Conservation (phyloP, 2,888 invertebrate species). For the Seira sanloemensis region DNA sequence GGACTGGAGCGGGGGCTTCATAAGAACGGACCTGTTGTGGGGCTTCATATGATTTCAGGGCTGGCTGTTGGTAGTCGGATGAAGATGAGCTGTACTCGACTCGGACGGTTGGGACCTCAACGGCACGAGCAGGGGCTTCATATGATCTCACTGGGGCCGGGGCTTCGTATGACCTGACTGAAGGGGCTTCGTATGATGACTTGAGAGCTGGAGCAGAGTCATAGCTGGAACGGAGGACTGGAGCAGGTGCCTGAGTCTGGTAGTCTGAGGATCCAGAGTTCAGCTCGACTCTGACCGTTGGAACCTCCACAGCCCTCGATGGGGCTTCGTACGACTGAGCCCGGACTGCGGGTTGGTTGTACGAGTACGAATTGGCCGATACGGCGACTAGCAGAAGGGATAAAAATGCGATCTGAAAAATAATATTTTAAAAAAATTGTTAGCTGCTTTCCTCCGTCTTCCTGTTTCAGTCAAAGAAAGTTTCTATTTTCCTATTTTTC, state of each 20-base stretch:
- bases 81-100: neutral
- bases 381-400: neutral
- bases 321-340: neutral
- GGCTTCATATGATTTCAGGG: conserved; percentile 5
- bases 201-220: neutral
- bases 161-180: neutral
- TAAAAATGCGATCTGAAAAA: neutral
- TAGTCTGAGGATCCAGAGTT: neutral
- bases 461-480: too few species aligned
- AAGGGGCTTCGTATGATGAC: neutral
- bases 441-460: neutral
- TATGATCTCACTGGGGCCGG: neutral
- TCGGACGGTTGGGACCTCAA: neutral
- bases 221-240: neutral
- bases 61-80: neutral
- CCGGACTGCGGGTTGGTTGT: neutral
- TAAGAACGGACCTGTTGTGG: neutral
- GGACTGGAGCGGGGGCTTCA: conserved; percentile 4
- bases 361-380: conserved; percentile 7
- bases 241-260: neutral
- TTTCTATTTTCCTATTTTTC: neutral
- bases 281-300: neutral
- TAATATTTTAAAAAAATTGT: neutral
- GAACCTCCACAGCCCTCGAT: neutral
- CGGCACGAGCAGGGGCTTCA: conserved; percentile 12